Percentiles rank a stretch among this genome's conserved stretches.
Evolutionary conservation across 2,113 vertebrate genomes (phyloP).

Genomic region (Noctilio leporinus): DNA sequence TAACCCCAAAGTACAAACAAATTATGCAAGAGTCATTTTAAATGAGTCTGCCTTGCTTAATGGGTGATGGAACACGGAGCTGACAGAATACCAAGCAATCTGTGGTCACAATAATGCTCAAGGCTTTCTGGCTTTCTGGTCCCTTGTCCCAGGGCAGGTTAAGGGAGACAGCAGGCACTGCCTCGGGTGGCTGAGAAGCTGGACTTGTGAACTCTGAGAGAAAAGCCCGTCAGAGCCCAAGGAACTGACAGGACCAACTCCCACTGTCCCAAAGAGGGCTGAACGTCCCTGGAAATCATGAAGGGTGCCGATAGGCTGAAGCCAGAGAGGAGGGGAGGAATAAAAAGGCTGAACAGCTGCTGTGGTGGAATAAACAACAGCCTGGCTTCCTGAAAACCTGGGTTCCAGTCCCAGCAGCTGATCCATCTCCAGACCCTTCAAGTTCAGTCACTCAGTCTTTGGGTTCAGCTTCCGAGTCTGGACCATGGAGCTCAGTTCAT

Average conservation of each 20-base stretch:
- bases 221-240: background rate
- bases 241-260: background rate
- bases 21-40: conserved; percentile 39
- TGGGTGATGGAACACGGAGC: too few relatives aligned
- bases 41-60: background rate
- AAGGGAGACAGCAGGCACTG: background rate
- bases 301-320: too few relatives aligned
- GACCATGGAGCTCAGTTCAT: background rate
- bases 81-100: background rate
- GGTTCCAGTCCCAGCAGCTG: background rate
- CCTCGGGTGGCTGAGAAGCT: background rate
- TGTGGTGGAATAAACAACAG: background rate
- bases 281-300: background rate
- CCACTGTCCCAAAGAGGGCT: background rate
- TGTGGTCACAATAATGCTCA: background rate
- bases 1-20: conserved; percentile 12
- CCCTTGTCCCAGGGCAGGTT: background rate
- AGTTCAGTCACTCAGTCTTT: background rate
- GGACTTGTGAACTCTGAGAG: background rate
- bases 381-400: background rate
- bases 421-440: background rate
- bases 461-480: background rate
- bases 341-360: background rate
- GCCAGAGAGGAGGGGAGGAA: background rate
- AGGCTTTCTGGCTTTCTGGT: too few relatives aligned